phyloP scores from a whole-genome alignment of 2,797 vertebrate genomes.

The Pampus argenteus region DNA sequence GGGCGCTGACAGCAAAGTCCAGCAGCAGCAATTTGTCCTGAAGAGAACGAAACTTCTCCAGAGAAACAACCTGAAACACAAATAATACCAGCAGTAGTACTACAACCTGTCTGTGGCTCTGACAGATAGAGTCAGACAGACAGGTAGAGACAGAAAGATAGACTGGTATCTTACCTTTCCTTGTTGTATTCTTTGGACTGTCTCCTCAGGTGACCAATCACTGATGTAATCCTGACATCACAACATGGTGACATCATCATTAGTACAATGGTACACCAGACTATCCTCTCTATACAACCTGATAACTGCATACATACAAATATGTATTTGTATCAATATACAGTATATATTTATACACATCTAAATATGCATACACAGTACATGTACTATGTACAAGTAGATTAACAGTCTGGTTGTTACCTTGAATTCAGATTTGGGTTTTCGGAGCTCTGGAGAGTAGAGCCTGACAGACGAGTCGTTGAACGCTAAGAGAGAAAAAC shows the following conservation, averaged over 20 bases:
- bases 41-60: slow-evolving; percentile 94
- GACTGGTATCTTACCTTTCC: slow-evolving; percentile 87
- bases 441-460: slow-evolving; percentile 91
- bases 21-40: slow-evolving; percentile 93
- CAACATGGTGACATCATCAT: slow-evolving; percentile 44
- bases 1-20: slow-evolving; percentile 88
- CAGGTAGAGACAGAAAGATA: too few relatives aligned
- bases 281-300: too few relatives aligned
- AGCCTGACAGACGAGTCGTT: slow-evolving; percentile 83
- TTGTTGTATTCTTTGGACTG: slow-evolving; percentile 89
- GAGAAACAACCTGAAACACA: slow-evolving; percentile 69
- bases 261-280: neutral
- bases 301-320: too few relatives aligned
- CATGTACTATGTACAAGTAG: neutral
- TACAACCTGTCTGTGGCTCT: neutral
- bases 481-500: slow-evolving; percentile 80
- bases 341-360: too few relatives aligned
- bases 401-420: slow-evolving; percentile 70
- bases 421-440: slow-evolving; percentile 92
- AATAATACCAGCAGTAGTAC: neutral
- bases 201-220: slow-evolving; percentile 91
- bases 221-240: slow-evolving; percentile 88
- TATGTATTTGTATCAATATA: too few relatives aligned
- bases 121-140: neutral
- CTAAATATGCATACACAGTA: too few relatives aligned